A percentile compares a stretch with the other conserved stretches of the same genome.
Conservation (phyloP, 2,888 invertebrate genomes). For the Acanthosepion esculentum region DNA sequence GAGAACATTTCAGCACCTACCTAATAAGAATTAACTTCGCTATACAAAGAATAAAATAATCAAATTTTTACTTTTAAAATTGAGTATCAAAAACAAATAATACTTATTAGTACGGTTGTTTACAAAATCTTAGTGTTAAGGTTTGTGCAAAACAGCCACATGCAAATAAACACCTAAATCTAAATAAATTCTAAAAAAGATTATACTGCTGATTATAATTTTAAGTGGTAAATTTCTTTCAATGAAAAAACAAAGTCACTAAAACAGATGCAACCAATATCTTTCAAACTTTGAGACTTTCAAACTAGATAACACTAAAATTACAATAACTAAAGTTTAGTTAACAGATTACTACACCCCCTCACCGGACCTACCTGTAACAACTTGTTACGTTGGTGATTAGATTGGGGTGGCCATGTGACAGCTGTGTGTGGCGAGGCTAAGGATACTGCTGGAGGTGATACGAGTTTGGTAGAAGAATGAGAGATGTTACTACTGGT, state of each 20-base stretch:
- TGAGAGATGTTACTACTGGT: not conserved
- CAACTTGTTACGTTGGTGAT: slow-evolving; percentile 12
- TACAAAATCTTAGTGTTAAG: no score
- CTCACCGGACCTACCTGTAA: not conserved
- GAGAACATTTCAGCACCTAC: no score
- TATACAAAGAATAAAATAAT: not conserved
- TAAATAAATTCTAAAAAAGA: no score
- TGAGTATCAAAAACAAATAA: no score
- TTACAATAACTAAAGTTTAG: not conserved
- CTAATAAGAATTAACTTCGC: no score
- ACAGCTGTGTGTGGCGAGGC: not conserved
- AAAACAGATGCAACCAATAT: not conserved
- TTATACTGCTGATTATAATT: no score
- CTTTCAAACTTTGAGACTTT: not conserved
- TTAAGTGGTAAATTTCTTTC: not conserved
- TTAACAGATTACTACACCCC: not conserved
- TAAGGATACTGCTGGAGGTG: not conserved
- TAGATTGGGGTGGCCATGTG: not conserved
- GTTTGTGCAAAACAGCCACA: no score
- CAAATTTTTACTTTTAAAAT: not conserved
- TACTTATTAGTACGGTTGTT: no score
- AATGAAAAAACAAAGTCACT: not conserved
- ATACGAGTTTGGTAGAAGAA: not conserved
- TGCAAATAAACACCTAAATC: no score
- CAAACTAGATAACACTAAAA: not conserved